Evolutionary conservation across 2,113 vertebrate species (phyloP).

Genomic region (Lophotis ruficrista): DNA sequence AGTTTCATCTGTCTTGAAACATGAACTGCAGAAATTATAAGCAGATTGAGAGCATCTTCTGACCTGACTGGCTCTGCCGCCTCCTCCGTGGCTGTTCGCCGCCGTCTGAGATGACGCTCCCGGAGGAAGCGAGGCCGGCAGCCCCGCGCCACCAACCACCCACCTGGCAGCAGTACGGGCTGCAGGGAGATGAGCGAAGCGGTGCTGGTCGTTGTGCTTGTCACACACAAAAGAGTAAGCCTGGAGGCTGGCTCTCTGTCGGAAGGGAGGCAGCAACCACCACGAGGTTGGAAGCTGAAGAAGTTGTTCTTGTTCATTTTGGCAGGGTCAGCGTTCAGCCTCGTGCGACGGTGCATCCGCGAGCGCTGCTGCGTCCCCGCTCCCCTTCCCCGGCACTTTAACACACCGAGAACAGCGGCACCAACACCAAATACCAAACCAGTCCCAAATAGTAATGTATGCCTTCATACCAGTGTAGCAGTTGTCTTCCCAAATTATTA

Average conservation of each 20-base stretch:
- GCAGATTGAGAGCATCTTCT: neutral
- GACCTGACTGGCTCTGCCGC: neutral
- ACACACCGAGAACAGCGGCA: rapidly evolving
- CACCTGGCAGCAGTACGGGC: rapidly evolving
- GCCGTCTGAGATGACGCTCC: neutral
- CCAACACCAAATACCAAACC: neutral
- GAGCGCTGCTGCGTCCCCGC: neutral
- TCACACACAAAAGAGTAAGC: rapidly evolving
- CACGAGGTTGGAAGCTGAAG: neutral
- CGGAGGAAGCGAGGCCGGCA: neutral
- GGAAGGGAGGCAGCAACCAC: neutral
- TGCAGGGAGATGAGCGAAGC: neutral
- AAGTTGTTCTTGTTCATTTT: neutral
- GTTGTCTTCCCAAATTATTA: neutral
- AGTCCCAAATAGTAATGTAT: rapidly evolving
- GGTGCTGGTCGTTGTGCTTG: neutral
- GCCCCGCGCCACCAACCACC: neutral
- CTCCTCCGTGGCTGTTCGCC: neutral
- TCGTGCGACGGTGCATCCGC: rapidly evolving
- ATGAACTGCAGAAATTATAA: neutral
- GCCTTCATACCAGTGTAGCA: neutral
- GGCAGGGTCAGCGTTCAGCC: neutral
- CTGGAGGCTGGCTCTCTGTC: neutral
- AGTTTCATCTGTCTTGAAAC: slow-evolving; percentile 15
- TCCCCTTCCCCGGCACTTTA: neutral